These are phyloP conservation scores for Erithacus rubecula DNA, from an alignment of 2,797 vertebrate species.

Conservation along the genomic window DNA sequence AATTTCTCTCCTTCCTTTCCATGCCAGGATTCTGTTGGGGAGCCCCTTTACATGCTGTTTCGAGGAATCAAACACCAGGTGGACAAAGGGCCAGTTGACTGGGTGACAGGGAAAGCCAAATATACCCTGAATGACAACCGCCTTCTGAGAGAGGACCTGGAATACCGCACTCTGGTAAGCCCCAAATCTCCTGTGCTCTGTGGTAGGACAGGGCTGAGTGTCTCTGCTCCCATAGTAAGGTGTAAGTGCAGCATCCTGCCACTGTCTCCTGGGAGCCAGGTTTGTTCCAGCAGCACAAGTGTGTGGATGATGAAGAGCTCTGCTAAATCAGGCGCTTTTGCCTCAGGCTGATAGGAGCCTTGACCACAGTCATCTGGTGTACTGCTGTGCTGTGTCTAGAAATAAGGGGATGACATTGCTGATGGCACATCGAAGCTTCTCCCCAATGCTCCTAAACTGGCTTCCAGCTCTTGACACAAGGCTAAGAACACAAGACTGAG, in stretches of 20 bases:
- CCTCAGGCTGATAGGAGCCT: not conserved
- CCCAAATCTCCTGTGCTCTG: not conserved
- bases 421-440: not conserved
- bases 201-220: not conserved
- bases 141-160: slow-evolving; percentile 92
- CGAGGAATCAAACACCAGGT: slow-evolving; percentile 98
- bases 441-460: not conserved
- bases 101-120: slow-evolving; percentile 95
- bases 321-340: not conserved
- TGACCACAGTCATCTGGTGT: not conserved
- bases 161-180: slow-evolving; percentile 92
- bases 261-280: not conserved
- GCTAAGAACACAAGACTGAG: not conserved
- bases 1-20: slow-evolving; percentile 1
- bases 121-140: slow-evolving; percentile 97
- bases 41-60: slow-evolving; percentile 96
- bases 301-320: not conserved
- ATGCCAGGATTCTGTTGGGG: slow-evolving; percentile 90
- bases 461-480: not conserved
- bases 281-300: not conserved
- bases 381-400: not conserved
- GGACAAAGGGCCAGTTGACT: slow-evolving; percentile 96
- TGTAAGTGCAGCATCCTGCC: not conserved
- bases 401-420: not conserved
- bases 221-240: not conserved